Percentiles rank a stretch among this genome's conserved stretches.
These are phyloP conservation scores for Teleiodes luculella DNA, from an alignment of 2,888 invertebrate species.

Conservation along the genomic window DNA sequence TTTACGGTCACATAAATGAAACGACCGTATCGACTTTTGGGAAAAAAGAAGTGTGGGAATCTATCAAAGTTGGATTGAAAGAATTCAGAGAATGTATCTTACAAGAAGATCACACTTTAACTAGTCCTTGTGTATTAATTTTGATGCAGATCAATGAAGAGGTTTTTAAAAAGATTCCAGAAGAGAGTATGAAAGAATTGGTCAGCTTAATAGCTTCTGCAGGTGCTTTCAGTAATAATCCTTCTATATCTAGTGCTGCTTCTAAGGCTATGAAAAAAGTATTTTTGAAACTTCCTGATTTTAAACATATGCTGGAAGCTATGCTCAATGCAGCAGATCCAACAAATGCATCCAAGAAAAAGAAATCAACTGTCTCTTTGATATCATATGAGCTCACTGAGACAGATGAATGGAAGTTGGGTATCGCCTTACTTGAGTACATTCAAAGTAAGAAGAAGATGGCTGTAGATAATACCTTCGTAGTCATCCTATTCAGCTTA, in stretches of 20 bases:
- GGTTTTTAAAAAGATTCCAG: constrained; percentile 72
- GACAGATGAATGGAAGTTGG: constrained; percentile 86
- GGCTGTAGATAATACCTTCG: constrained; percentile 80
- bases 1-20: constrained; percentile 77
- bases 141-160: constrained; percentile 78
- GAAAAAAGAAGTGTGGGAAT: constrained; percentile 73
- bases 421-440: constrained; percentile 88
- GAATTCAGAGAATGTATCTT: constrained; percentile 69
- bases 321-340: constrained; percentile 79
- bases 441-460: constrained; percentile 92
- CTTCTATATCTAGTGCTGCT: constrained; percentile 79
- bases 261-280: constrained; percentile 83
- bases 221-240: constrained; percentile 78
- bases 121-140: constrained; percentile 68
- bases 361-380: constrained; percentile 60
- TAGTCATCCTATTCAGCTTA: constrained; percentile 87
- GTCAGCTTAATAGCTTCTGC: constrained; percentile 75
- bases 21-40: constrained; percentile 61
- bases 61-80: constrained; percentile 76
- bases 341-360: constrained; percentile 61
- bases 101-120: constrained; percentile 51
- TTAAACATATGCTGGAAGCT: constrained; percentile 76
- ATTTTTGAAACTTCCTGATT: constrained; percentile 79
- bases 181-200: constrained; percentile 62
- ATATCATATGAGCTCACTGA: constrained; percentile 81